phyloP scores from a whole-genome alignment of 53 echinoderm and acorn worm genomes.

The Actinopyga echinites region DNA sequence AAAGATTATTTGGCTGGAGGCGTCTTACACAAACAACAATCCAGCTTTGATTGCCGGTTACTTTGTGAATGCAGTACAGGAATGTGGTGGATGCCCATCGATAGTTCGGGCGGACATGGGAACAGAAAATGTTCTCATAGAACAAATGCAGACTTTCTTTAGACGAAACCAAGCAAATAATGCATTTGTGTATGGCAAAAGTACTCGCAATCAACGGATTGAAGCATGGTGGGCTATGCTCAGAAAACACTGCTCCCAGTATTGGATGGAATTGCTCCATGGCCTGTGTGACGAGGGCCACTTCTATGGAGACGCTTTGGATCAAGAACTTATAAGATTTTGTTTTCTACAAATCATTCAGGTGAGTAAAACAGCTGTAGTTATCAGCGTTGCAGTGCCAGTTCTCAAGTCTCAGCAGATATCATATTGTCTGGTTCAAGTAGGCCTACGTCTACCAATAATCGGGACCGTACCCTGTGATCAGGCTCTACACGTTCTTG shows the following conservation, averaged over 20 bases:
- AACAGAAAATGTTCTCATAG: background rate
- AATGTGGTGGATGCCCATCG: background rate
- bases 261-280: background rate
- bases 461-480: too few species aligned
- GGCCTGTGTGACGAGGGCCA: background rate
- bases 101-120: background rate
- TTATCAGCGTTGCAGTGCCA: too few species aligned
- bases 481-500: too few species aligned
- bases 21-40: background rate
- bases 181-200: background rate
- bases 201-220: background rate
- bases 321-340: background rate
- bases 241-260: constrained; percentile 3
- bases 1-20: background rate
- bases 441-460: too few species aligned
- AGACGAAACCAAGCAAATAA: background rate
- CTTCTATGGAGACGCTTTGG: background rate
- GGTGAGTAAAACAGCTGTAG: constrained; percentile 5
- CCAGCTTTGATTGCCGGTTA: background rate
- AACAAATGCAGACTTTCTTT: background rate
- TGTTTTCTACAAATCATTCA: constrained; percentile 23
- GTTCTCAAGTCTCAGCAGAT: too few species aligned
- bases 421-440: too few species aligned
- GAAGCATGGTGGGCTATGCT: background rate
- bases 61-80: background rate